Percentiles rank a stretch among this genome's conserved stretches.
Conservation (phyloP, 2,797 vertebrate species). For the Cossypha caffra region DNA sequence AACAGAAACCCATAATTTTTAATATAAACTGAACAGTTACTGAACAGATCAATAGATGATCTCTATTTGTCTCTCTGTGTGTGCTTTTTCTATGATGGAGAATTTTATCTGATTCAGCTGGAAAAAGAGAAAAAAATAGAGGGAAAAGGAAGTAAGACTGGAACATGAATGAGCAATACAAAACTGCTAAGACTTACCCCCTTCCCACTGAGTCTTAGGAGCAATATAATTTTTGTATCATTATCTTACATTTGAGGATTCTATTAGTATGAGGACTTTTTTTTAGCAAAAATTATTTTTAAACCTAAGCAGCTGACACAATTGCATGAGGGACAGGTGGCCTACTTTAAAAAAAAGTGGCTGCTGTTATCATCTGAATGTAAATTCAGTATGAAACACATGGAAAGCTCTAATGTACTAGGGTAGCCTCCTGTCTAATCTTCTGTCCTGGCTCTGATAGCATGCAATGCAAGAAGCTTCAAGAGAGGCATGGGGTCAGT, state of each 20-base stretch:
- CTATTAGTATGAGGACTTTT: background rate
- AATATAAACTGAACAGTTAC: background rate
- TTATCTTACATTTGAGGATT: slow-evolving; percentile 1
- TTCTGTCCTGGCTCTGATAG: background rate
- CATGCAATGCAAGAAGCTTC: background rate
- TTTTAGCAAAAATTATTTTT: slow-evolving; percentile 44
- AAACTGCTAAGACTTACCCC: background rate
- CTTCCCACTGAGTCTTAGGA: background rate
- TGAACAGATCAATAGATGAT: background rate
- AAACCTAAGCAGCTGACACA: slow-evolving; percentile 32
- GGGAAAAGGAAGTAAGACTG: background rate
- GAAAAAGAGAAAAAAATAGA: background rate
- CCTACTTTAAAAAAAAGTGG: slow-evolving; percentile 28
- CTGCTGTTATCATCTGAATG: background rate
- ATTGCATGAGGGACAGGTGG: slow-evolving; percentile 29
- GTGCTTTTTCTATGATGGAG: background rate
- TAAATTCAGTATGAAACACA: background rate
- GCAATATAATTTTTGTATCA: background rate
- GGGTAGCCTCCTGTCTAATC: background rate
- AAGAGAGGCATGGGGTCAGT: background rate
- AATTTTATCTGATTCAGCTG: background rate
- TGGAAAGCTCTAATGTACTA: background rate
- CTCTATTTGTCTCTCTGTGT: background rate
- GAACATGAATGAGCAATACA: background rate
- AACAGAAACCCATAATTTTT: background rate